Conservation (phyloP, 2,797 vertebrate species). For the Lutjanus argentimaculatus region DNA sequence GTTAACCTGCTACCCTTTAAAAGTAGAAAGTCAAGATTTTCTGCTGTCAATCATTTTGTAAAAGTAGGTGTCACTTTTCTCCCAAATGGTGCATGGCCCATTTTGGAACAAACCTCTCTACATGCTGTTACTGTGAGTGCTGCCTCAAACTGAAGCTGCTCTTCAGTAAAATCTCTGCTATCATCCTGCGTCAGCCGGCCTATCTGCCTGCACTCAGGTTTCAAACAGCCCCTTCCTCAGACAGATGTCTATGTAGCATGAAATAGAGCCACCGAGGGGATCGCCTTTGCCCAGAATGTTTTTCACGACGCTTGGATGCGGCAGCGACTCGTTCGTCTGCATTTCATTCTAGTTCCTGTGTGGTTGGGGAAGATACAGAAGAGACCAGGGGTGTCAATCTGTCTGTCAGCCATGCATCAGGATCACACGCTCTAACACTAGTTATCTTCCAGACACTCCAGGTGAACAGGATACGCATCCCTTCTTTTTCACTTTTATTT, state of each 20-base stretch:
- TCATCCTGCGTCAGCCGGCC: slow-evolving; percentile 46
- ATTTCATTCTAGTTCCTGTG: slow-evolving; percentile 54
- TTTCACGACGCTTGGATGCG: slow-evolving; percentile 34
- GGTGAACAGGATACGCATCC: slow-evolving; percentile 55
- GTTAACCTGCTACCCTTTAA: slow-evolving; percentile 24
- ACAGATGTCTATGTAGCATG: slow-evolving; percentile 61
- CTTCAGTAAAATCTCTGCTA: slow-evolving; percentile 52
- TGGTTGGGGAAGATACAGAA: slow-evolving; percentile 54
- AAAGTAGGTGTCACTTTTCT: slow-evolving; percentile 23
- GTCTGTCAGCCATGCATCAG: slow-evolving; percentile 55
- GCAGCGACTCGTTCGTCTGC: slow-evolving; percentile 27
- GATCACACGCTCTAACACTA: slow-evolving; percentile 63
- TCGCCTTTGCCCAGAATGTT: slow-evolving; percentile 59
- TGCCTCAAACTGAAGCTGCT: slow-evolving; percentile 30
- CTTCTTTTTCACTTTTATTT: slow-evolving; percentile 27
- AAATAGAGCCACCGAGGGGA: slow-evolving; percentile 61
- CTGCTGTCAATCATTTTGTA: slow-evolving; percentile 39
- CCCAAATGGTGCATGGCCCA: slow-evolving; percentile 48
- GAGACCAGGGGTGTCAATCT: slow-evolving; percentile 57
- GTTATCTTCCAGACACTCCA: slow-evolving; percentile 67
- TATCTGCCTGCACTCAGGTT: slow-evolving; percentile 44
- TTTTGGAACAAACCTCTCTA: slow-evolving; percentile 55
- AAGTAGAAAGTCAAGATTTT: slow-evolving; percentile 27
- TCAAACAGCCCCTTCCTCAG: slow-evolving; percentile 57
- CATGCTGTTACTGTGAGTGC: slow-evolving; percentile 42